Percentiles rank a stretch among this genome's conserved stretches.
These are phyloP conservation scores for Drosophila aff. DNA, from an alignment of 1,140 invertebrate species.

Conservation along the genomic window DNA sequence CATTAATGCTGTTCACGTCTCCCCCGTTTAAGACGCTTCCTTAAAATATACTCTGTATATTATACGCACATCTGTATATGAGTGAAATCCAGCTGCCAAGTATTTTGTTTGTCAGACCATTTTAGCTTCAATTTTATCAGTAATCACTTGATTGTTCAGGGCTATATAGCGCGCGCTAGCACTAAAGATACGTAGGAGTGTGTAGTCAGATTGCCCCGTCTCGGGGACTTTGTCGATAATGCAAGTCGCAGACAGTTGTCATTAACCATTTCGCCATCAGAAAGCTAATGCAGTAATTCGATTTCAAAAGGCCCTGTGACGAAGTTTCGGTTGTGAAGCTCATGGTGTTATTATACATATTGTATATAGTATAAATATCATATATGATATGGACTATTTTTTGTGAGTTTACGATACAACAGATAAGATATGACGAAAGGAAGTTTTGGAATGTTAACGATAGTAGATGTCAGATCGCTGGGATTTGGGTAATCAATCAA, in stretches of 20 bases:
- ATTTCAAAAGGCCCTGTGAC: constrained; percentile 27
- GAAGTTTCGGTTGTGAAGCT: constrained; percentile 22
- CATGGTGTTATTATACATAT: neutral
- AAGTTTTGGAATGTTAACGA: constrained; percentile 32
- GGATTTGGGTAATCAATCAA: constrained; percentile 44
- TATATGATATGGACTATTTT: constrained; percentile 13
- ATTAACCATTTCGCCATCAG: neutral
- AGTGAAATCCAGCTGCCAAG: constrained; percentile 23
- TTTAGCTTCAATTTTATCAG: constrained; percentile 51
- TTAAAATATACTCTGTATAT: constrained; percentile 21
- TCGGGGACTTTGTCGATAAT: constrained; percentile 35
- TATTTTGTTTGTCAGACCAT: constrained; percentile 41
- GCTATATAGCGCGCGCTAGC: constrained; percentile 13
- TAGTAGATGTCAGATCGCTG: constrained; percentile 9
- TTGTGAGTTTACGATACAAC: constrained; percentile 14
- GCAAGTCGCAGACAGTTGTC: constrained; percentile 29
- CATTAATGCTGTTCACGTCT: constrained; percentile 39
- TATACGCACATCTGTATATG: constrained; percentile 8
- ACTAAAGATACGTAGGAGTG: constrained; percentile 38
- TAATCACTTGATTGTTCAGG: constrained; percentile 54
- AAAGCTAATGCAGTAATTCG: constrained; percentile 13
- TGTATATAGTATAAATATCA: neutral
- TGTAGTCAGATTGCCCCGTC: constrained; percentile 10
- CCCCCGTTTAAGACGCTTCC: constrained; percentile 41
- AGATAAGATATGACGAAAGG: constrained; percentile 38